A percentile compares a stretch with the other conserved stretches of the same genome.
Conservation (phyloP, 1,140 invertebrate genomes). For the Homalodisca vitripennis region DNA sequence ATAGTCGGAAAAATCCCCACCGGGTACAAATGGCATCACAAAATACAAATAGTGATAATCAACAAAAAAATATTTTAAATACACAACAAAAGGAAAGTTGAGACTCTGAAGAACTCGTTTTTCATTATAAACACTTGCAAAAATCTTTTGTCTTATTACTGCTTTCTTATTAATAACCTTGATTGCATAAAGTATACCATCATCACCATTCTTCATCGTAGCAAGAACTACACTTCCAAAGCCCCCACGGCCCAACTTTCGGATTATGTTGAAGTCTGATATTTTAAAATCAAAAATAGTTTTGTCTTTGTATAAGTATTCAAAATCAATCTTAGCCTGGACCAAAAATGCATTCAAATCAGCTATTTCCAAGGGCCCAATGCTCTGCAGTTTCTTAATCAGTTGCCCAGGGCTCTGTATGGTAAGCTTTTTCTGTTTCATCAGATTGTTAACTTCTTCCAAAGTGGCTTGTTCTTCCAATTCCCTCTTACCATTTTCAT, state of each 20-base stretch:
- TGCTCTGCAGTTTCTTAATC: neutral
- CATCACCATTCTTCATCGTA: slow-evolving; percentile 46
- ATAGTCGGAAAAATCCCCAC: slow-evolving; percentile 83
- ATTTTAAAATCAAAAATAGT: slow-evolving; percentile 33
- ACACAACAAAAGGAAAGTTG: slow-evolving; percentile 80
- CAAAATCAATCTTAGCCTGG: slow-evolving; percentile 1
- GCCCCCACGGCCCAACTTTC: slow-evolving; percentile 84
- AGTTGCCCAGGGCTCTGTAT: too few species aligned
- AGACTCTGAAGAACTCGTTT: slow-evolving; percentile 79
- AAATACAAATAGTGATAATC: slow-evolving; percentile 86
- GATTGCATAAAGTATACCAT: slow-evolving; percentile 80
- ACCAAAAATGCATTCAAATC: neutral
- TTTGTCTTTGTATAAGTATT: slow-evolving; percentile 17
- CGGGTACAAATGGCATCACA: slow-evolving; percentile 76
- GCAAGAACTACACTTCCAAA: slow-evolving; percentile 83
- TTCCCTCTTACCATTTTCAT: too few species aligned
- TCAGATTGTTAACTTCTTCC: too few species aligned
- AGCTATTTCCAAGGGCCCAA: neutral
- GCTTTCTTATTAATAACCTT: slow-evolving; percentile 89
- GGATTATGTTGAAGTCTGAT: slow-evolving; percentile 56
- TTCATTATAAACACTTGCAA: slow-evolving; percentile 83
- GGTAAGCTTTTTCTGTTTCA: too few species aligned
- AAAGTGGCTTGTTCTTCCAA: too few species aligned
- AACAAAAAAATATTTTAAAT: slow-evolving; percentile 81
- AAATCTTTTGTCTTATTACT: slow-evolving; percentile 82